Conservation (phyloP, 2,113 vertebrate genomes). For the Guaruba guarouba region DNA sequence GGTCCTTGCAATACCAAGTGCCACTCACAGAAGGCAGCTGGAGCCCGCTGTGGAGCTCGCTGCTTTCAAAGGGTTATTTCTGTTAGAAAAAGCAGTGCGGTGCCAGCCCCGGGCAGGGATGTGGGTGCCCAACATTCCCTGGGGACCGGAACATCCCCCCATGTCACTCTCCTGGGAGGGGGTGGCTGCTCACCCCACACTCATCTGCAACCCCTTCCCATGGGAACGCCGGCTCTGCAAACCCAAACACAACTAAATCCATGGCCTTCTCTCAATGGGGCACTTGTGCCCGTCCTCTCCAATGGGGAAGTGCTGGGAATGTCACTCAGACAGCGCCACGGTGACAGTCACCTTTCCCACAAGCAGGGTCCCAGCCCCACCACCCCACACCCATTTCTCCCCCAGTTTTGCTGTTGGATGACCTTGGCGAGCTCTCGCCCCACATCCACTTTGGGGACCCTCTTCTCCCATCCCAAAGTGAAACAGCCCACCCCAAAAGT, state of each 20-base stretch:
- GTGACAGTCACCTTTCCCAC: background rate
- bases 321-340: rapidly evolving
- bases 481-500: background rate
- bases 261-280: rapidly evolving
- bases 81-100: background rate
- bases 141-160: background rate
- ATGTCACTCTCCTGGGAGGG: background rate
- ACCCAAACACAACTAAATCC: background rate
- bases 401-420: background rate
- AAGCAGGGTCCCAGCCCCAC: background rate
- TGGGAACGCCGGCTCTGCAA: background rate
- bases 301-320: background rate
- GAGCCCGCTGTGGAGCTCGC: rapidly evolving
- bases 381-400: background rate
- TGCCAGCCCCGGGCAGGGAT: background rate
- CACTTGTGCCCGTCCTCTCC: rapidly evolving
- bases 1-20: background rate
- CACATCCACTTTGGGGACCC: rapidly evolving
- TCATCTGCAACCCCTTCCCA: background rate
- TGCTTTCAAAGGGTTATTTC: background rate
- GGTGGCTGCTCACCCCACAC: background rate
- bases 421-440: background rate
- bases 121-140: background rate
- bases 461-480: background rate
- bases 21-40: rapidly evolving